A percentile compares a stretch with the other conserved stretches of the same genome.
phyloP scores from a whole-genome alignment of 2,888 invertebrate genomes.

The Cantharis nigra region DNA sequence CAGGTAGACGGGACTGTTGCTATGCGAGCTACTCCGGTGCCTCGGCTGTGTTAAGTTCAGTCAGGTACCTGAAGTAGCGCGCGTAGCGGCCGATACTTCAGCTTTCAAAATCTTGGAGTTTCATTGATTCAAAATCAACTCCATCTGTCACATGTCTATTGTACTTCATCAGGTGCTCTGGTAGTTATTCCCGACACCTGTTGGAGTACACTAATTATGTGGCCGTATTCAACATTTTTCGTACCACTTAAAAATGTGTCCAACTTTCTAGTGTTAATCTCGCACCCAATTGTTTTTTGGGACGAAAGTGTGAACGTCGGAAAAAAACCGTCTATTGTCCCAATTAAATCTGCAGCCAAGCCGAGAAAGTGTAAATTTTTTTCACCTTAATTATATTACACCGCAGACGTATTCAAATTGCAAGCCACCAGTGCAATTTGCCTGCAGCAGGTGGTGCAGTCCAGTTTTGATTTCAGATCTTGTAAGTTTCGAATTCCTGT shows the following conservation, averaged over 20 bases:
- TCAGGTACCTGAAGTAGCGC: constrained; percentile 99
- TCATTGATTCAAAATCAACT: constrained; percentile 6
- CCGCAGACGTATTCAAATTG: neutral
- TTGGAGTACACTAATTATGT: constrained; percentile 98
- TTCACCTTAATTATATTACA: neutral
- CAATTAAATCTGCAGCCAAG: neutral
- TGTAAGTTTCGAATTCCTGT: no score
- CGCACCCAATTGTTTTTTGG: neutral
- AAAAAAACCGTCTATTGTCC: neutral
- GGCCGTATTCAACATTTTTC: constrained; percentile 58
- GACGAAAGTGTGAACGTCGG: neutral
- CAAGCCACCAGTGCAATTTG: neutral
- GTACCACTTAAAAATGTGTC: neutral
- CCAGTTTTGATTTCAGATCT: neutral
- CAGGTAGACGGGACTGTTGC: constrained; percentile 54
- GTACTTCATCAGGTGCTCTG: constrained; percentile 99
- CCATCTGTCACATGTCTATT: constrained; percentile 89
- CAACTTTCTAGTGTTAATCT: neutral
- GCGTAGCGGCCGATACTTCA: constrained; percentile 69
- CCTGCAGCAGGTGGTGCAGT: neutral
- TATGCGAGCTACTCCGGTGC: constrained; percentile 90
- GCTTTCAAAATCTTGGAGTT: constrained; percentile 17
- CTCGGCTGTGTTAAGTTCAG: constrained; percentile 76
- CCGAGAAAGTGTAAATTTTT: neutral
- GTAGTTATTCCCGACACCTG: constrained; percentile 95